These are phyloP conservation scores for Eudyptes chrysolophus DNA, from an alignment of 2,113 vertebrate species.

Conservation along the genomic window DNA sequence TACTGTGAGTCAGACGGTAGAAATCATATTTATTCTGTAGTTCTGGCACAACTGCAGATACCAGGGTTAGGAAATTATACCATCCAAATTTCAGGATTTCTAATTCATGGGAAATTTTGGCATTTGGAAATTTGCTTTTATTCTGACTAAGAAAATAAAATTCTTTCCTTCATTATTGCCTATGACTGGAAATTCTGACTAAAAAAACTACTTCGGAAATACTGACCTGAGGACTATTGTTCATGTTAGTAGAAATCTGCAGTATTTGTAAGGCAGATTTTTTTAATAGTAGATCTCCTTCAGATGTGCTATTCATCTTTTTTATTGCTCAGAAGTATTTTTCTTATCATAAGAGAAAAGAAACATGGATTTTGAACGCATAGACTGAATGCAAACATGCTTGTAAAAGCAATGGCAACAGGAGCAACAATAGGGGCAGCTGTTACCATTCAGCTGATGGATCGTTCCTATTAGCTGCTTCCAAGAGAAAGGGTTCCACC, in stretches of 20 bases:
- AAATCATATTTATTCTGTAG: slow-evolving; percentile 22
- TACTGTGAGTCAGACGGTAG: slow-evolving; percentile 1
- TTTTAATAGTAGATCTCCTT: neutral
- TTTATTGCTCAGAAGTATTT: neutral
- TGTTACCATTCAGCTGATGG: neutral
- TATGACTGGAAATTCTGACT: neutral
- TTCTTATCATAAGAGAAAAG: neutral
- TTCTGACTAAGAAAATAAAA: slow-evolving; percentile 34
- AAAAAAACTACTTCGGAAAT: neutral
- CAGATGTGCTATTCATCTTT: neutral
- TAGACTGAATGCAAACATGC: neutral
- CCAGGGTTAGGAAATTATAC: neutral
- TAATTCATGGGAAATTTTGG: slow-evolving; percentile 16
- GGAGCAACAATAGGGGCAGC: neutral
- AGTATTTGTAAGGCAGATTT: neutral
- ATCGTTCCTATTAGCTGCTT: neutral
- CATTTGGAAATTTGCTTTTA: slow-evolving; percentile 13
- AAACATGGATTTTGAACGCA: neutral
- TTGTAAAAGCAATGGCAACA: neutral
- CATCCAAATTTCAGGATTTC: slow-evolving; percentile 43
- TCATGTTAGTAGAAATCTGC: neutral
- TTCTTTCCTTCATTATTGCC: neutral
- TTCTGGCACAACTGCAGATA: neutral
- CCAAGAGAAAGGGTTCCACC: neutral
- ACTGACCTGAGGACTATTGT: neutral